These are phyloP conservation scores for Matsumurasca onukii DNA, from an alignment of 1,140 invertebrate genomes.

Conservation along the genomic window DNA sequence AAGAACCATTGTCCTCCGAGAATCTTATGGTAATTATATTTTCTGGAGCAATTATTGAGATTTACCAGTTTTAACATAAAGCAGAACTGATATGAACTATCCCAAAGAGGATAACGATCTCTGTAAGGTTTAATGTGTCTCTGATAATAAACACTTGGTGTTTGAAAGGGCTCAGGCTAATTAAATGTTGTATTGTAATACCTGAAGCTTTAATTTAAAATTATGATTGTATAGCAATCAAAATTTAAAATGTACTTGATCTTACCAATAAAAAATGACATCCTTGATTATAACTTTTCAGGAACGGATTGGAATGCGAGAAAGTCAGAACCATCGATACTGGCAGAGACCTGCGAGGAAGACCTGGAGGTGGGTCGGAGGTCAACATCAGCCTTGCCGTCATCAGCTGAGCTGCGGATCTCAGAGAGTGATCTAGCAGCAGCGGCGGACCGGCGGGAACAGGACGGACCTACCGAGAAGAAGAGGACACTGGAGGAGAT, in stretches of 20 bases:
- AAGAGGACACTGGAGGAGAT: conserved; percentile 71
- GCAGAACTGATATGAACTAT: too few species aligned
- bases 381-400: conserved; percentile 9
- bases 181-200: too few species aligned
- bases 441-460: conserved; percentile 47
- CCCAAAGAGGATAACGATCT: too few species aligned
- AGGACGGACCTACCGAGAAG: conserved; percentile 41
- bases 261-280: too few species aligned
- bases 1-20: conserved; percentile 32
- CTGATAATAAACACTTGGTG: too few species aligned
- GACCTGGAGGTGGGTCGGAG: not conserved
- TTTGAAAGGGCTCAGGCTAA: too few species aligned
- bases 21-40: conserved; percentile 32
- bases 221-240: too few species aligned
- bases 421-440: conserved; percentile 35
- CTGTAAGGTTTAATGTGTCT: too few species aligned
- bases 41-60: too few species aligned
- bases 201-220: too few species aligned
- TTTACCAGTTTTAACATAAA: too few species aligned
- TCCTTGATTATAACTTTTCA: conserved; percentile 39
- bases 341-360: conserved; percentile 15
- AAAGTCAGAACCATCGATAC: conserved; percentile 30
- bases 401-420: conserved; percentile 32
- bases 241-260: too few species aligned
- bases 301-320: conserved; percentile 48